Evolutionary conservation across 2,113 vertebrate species (phyloP).

Genomic region (Thunnus maccoyii): DNA sequence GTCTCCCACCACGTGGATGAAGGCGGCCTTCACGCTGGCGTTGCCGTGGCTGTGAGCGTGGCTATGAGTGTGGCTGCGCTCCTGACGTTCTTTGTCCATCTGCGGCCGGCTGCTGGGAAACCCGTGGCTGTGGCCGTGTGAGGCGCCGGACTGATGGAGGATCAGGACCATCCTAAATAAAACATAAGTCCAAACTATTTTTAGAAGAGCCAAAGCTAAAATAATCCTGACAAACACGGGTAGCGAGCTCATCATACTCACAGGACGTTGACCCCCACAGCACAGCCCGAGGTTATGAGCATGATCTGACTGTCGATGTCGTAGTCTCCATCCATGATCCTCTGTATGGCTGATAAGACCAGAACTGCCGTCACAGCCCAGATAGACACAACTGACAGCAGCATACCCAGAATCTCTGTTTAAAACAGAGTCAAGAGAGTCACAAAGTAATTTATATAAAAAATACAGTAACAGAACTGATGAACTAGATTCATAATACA

Average conservation of each 20-base stretch:
- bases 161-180: slow-evolving; percentile 89
- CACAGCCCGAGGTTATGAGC: slow-evolving; percentile 92
- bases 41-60: slow-evolving; percentile 69
- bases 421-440: slow-evolving; percentile 9
- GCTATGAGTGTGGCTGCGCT: slow-evolving; percentile 54
- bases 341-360: slow-evolving; percentile 87
- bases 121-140: slow-evolving; percentile 75
- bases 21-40: slow-evolving; percentile 91
- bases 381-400: slow-evolving; percentile 92
- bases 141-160: slow-evolving; percentile 88
- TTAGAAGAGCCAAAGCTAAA: background rate
- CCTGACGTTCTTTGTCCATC: background rate
- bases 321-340: slow-evolving; percentile 87
- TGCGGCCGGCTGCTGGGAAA: slow-evolving; percentile 27
- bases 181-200: slow-evolving; percentile 15
- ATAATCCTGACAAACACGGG: background rate
- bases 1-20: slow-evolving; percentile 92
- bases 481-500: too few relatives aligned
- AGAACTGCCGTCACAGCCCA: slow-evolving; percentile 90
- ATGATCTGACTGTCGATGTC: slow-evolving; percentile 87
- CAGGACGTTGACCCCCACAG: slow-evolving; percentile 90
- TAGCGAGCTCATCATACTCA: slow-evolving; percentile 57
- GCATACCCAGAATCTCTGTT: slow-evolving; percentile 91
- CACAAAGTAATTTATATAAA: background rate
- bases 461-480: too few relatives aligned